Evolutionary conservation across 1,140 invertebrate genomes (phyloP).

Genomic region (Acromyrmex echinatior): DNA sequence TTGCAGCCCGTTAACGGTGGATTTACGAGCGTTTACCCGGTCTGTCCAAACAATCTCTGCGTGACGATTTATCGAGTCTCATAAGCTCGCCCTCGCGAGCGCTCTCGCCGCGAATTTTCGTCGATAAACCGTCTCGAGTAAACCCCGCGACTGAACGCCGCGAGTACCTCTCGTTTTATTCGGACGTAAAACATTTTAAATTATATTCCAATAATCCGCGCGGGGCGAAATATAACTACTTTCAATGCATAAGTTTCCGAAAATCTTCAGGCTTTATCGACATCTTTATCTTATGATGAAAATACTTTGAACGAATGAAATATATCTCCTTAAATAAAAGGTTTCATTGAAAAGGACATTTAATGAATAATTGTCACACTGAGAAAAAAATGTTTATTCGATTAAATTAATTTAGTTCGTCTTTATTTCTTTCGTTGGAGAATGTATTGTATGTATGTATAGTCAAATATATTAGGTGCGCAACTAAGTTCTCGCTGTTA

Average conservation of each 20-base stretch:
- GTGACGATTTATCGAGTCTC: conserved; percentile 31
- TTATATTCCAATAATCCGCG: neutral
- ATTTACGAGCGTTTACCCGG: conserved; percentile 47
- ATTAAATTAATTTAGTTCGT: too few species aligned
- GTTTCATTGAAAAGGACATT: neutral
- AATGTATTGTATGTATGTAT: too few species aligned
- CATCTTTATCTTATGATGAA: neutral
- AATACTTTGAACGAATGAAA: neutral
- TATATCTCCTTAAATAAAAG: neutral
- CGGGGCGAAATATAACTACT: neutral
- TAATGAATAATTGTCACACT: neutral
- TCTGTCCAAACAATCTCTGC: conserved; percentile 42
- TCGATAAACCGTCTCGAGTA: neutral
- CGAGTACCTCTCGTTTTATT: neutral
- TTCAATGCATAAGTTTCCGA: neutral
- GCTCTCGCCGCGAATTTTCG: conserved; percentile 4
- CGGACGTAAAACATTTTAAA: neutral
- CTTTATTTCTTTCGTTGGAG: too few species aligned
- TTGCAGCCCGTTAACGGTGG: conserved; percentile 42
- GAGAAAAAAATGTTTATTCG: neutral
- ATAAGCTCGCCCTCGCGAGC: neutral
- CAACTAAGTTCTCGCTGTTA: too few species aligned
- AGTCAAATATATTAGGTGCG: too few species aligned
- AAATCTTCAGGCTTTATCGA: neutral
- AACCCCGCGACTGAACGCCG: neutral